These are phyloP conservation scores for Pecten maximus DNA, from an alignment of 2,888 invertebrate species.

Conservation along the genomic window DNA sequence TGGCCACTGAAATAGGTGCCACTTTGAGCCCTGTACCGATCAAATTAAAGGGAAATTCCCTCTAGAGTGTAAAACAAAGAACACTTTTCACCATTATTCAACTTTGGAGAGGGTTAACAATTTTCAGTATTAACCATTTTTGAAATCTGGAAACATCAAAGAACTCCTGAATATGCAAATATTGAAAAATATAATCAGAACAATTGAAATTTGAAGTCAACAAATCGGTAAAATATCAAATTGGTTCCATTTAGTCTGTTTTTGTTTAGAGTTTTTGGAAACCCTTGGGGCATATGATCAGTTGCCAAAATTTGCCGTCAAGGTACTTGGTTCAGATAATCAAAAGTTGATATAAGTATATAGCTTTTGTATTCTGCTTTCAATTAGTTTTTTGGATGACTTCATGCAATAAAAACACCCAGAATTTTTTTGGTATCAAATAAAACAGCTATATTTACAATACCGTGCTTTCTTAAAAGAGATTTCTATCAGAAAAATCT, in stretches of 20 bases:
- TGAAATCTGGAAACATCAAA: too few species aligned
- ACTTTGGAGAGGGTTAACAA: too few species aligned
- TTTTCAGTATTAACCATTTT: too few species aligned
- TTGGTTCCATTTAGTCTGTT: not conserved
- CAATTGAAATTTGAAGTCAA: too few species aligned
- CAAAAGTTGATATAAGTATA: not conserved
- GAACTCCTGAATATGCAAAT: too few species aligned
- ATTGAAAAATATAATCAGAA: too few species aligned
- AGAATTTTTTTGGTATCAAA: not conserved
- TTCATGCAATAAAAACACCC: not conserved
- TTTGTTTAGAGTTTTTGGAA: not conserved
- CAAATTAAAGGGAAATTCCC: too few species aligned
- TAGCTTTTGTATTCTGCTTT: not conserved
- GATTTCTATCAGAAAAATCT: not conserved
- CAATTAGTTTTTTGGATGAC: not conserved
- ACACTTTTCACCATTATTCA: too few species aligned
- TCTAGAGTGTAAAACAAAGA: too few species aligned
- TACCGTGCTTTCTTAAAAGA: not conserved
- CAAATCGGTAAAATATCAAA: not conserved
- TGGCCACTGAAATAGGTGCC: too few species aligned
- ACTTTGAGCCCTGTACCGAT: too few species aligned
- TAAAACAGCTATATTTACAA: not conserved
- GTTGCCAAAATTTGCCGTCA: not conserved
- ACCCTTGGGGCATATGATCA: not conserved
- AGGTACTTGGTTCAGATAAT: not conserved